phyloP scores from a whole-genome alignment of 2,113 vertebrate genomes.

The Callionymus lyra region DNA sequence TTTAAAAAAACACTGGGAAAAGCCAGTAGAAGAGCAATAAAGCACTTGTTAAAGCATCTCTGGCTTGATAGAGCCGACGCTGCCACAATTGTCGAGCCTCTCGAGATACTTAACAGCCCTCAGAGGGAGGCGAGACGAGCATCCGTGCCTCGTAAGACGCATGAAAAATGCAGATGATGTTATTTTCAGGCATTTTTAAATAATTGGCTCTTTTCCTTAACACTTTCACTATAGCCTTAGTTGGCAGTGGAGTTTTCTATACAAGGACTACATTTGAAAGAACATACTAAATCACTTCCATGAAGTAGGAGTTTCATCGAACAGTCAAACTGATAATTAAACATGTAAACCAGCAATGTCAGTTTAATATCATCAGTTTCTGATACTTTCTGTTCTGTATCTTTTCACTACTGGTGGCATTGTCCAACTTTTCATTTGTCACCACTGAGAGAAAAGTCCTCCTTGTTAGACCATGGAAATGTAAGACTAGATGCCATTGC shows the following conservation, averaged over 20 bases:
- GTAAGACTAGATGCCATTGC: too few species aligned
- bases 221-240: constrained; percentile 21
- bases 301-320: too few species aligned
- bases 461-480: too few species aligned
- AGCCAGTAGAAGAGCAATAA: constrained; percentile 29
- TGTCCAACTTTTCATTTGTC: too few species aligned
- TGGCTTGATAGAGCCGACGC: constrained; percentile 15
- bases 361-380: too few species aligned
- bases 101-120: constrained; percentile 21
- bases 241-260: constrained; percentile 13
- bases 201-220: constrained; percentile 26
- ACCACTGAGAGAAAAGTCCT: too few species aligned
- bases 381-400: too few species aligned
- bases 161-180: constrained; percentile 22
- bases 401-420: too few species aligned
- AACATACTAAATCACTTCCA: too few species aligned
- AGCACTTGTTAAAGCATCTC: constrained; percentile 30
- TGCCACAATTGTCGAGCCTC: constrained; percentile 17
- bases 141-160: constrained; percentile 14
- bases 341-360: too few species aligned
- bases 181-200: constrained; percentile 13
- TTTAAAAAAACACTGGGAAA: constrained; percentile 11
- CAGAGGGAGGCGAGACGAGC: constrained; percentile 13
- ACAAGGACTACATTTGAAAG: not conserved
- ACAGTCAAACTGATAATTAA: too few species aligned